Evolutionary conservation across 2,113 vertebrate species (phyloP).

Genomic region (Tachycineta bicolor): DNA sequence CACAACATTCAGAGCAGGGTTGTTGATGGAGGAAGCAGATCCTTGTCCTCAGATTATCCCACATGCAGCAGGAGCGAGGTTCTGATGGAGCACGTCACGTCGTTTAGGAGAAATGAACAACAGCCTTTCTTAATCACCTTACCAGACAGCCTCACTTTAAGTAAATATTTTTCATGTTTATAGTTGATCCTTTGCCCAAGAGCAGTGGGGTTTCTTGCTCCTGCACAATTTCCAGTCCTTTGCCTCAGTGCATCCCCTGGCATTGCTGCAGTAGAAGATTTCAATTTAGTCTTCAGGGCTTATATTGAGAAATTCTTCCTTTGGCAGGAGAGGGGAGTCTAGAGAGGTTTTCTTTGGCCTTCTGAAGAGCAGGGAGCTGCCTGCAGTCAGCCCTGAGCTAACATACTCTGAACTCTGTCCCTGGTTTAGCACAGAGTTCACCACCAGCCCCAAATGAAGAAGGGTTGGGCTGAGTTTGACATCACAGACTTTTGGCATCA

Average conservation of each 20-base stretch:
- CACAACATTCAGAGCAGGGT: neutral
- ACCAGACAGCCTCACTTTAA: neutral
- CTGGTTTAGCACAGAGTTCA: neutral
- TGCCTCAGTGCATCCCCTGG: neutral
- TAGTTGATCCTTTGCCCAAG: neutral
- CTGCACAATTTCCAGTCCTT: conserved; percentile 8
- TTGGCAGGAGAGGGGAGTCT: neutral
- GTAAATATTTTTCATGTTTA: neutral
- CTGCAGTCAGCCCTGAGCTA: neutral
- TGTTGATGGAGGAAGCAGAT: neutral
- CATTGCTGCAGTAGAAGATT: neutral
- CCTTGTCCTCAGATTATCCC: neutral
- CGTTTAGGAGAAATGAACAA: neutral
- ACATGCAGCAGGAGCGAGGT: neutral
- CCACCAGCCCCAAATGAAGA: neutral
- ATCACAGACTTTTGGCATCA: neutral
- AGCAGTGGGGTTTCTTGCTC: neutral
- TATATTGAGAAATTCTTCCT: neutral
- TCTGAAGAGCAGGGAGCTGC: neutral
- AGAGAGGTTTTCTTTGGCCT: neutral
- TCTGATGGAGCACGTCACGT: neutral
- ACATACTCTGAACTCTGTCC: neutral
- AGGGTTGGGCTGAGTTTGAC: neutral
- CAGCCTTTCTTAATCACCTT: neutral
- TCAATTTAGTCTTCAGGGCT: neutral